These are phyloP conservation scores for Brachyhypopomus gauderio DNA, from an alignment of 2,113 vertebrate genomes.

Conservation along the genomic window DNA sequence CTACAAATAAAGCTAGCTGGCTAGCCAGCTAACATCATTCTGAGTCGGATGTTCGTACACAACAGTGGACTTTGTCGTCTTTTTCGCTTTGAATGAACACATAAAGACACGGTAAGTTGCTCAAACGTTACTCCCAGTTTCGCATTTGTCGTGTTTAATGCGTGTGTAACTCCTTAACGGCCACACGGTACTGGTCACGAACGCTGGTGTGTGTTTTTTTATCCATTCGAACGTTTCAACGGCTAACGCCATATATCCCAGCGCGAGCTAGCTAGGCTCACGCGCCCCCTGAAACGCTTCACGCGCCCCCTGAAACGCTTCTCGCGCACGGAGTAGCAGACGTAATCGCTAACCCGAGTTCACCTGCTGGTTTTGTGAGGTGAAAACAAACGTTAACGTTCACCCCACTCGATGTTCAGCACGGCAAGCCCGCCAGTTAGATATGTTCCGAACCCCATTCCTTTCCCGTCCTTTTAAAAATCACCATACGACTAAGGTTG, in stretches of 20 bases:
- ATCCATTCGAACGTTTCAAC: not conserved
- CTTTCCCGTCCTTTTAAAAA: not conserved
- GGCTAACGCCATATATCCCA: not conserved
- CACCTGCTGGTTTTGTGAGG: not conserved
- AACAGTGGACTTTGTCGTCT: not conserved
- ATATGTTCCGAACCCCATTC: not conserved
- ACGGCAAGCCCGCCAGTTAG: not conserved
- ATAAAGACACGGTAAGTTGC: conserved; percentile 36
- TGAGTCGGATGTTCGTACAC: not conserved
- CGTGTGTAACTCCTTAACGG: not conserved
- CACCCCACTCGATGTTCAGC: not conserved
- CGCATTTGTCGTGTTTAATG: not conserved
- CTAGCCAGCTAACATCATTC: not conserved
- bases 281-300: too few species aligned
- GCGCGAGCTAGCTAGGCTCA: not conserved
- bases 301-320: too few species aligned
- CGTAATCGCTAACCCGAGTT: not conserved
- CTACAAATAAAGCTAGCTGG: too few species aligned
- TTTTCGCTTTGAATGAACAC: conserved; percentile 18
- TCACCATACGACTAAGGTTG: not conserved
- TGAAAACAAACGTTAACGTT: not conserved
- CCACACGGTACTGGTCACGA: not conserved
- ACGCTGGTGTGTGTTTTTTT: not conserved
- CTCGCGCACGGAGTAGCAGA: too few species aligned
- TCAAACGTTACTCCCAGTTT: not conserved